Evolutionary conservation across 2,797 vertebrate species (phyloP).

Genomic region (Rhadinocentrus ornatus): DNA sequence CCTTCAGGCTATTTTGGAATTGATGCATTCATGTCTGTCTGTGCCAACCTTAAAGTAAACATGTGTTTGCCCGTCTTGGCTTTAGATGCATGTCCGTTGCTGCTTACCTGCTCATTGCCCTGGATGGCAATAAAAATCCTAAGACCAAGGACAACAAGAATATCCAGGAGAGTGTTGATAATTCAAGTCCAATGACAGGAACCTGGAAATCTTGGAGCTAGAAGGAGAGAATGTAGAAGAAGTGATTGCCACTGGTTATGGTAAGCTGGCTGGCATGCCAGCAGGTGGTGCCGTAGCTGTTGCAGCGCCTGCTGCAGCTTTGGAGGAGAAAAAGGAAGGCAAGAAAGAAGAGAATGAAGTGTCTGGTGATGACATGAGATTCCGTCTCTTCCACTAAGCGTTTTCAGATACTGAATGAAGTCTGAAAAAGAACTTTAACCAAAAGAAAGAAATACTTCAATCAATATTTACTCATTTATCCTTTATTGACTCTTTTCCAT

Average conservation of each 20-base stretch:
- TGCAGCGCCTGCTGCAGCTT: conserved; percentile 72
- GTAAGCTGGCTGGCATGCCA: conserved; percentile 84
- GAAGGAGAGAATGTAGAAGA: conserved; percentile 92
- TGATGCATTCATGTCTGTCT: no score
- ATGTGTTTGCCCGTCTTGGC: background rate
- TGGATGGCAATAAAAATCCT: conserved; percentile 89
- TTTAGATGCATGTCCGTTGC: conserved; percentile 95
- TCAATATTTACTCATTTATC: no score
- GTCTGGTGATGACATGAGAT: conserved; percentile 97
- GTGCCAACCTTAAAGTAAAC: no score
- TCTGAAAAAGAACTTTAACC: conserved; percentile 39
- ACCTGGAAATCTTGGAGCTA: conserved; percentile 90
- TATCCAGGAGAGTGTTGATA: no score
- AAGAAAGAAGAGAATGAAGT: conserved; percentile 97
- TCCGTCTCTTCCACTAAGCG: conserved; percentile 91
- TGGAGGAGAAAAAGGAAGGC: conserved; percentile 94
- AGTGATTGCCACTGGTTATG: conserved; percentile 92
- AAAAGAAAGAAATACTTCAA: conserved; percentile 1
- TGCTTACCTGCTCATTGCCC: conserved; percentile 91
- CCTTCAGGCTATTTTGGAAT: no score
- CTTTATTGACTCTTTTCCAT: no score
- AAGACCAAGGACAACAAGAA: conserved; percentile 87
- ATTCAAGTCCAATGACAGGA: conserved; percentile 88
- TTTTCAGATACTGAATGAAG: conserved; percentile 73
- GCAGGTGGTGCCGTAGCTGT: conserved; percentile 82